A percentile compares a stretch with the other conserved stretches of the same genome.
phyloP scores from a whole-genome alignment of 2,888 invertebrate genomes.

The Diogma glabrata region DNA sequence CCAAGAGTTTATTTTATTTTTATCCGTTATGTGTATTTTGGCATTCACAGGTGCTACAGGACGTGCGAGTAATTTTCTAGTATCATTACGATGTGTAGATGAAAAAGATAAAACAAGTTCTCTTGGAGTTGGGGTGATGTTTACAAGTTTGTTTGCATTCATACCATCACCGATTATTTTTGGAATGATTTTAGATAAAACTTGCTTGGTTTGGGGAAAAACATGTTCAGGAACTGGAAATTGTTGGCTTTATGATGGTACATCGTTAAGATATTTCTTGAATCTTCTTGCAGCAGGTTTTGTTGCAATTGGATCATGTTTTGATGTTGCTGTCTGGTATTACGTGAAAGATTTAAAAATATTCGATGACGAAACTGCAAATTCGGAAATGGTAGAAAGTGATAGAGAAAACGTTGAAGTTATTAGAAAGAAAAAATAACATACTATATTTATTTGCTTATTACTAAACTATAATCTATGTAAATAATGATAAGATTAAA shows the following conservation, averaged over 20 bases:
- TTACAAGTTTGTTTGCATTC: conserved; percentile 58
- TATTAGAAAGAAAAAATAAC: conserved; percentile 28
- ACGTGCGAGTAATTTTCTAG: conserved; percentile 50
- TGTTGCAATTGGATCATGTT: conserved; percentile 49
- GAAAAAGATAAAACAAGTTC: conserved; percentile 61
- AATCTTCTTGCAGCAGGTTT: conserved; percentile 56
- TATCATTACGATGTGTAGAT: conserved; percentile 53
- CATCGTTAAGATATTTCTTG: conserved; percentile 46
- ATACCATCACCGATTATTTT: conserved; percentile 68
- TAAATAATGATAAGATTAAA: too few species aligned
- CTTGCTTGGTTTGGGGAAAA: conserved; percentile 63
- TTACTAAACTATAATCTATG: too few species aligned
- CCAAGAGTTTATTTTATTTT: conserved; percentile 42
- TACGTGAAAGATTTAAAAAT: conserved; percentile 55
- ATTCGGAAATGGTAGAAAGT: conserved; percentile 30
- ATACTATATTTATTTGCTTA: too few species aligned
- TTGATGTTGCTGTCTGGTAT: conserved; percentile 56
- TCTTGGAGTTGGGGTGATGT: conserved; percentile 55
- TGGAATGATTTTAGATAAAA: conserved; percentile 50
- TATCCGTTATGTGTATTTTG: conserved; percentile 43
- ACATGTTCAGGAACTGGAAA: conserved; percentile 57
- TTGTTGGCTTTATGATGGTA: conserved; percentile 63
- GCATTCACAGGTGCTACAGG: conserved; percentile 49
- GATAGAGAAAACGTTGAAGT: conserved; percentile 32
- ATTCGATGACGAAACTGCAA: conserved; percentile 48